Percentiles rank a stretch among this genome's conserved stretches.
Evolutionary conservation across 1,140 invertebrate species (phyloP).

Genomic region (Mylabris phalerata): DNA sequence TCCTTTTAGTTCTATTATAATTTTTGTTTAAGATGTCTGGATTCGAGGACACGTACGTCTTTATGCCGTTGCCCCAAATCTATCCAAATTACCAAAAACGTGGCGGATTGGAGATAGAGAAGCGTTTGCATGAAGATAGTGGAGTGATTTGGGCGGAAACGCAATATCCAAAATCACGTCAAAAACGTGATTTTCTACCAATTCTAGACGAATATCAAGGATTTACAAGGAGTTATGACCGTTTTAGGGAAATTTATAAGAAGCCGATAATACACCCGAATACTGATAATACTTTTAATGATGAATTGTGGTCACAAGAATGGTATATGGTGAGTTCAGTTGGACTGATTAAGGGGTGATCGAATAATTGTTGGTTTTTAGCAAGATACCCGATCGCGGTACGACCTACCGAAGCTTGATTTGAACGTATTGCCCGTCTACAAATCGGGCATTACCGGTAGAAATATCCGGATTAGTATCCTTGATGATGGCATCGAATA

Average conservation of each 20-base stretch:
- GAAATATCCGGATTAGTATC: slow-evolving; percentile 70
- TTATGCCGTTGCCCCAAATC: slow-evolving; percentile 41
- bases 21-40: slow-evolving; percentile 45
- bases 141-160: slow-evolving; percentile 64
- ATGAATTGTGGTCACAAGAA: slow-evolving; percentile 78
- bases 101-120: slow-evolving; percentile 26
- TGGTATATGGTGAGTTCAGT: slow-evolving; percentile 80
- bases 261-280: slow-evolving; percentile 3
- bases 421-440: slow-evolving; percentile 76
- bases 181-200: slow-evolving; percentile 52
- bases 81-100: slow-evolving; percentile 40
- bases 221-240: neutral
- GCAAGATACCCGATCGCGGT: slow-evolving; percentile 56
- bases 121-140: slow-evolving; percentile 36
- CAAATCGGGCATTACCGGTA: slow-evolving; percentile 69
- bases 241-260: slow-evolving; percentile 2
- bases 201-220: neutral
- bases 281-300: slow-evolving; percentile 57
- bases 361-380: slow-evolving; percentile 37
- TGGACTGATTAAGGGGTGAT: slow-evolving; percentile 1
- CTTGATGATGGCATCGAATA: slow-evolving; percentile 84
- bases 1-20: too few species aligned
- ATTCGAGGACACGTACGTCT: slow-evolving; percentile 51
- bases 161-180: slow-evolving; percentile 53
- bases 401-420: slow-evolving; percentile 59